Conservation (phyloP, 2,797 vertebrate genomes). For the Leucoraja ocellata region DNA sequence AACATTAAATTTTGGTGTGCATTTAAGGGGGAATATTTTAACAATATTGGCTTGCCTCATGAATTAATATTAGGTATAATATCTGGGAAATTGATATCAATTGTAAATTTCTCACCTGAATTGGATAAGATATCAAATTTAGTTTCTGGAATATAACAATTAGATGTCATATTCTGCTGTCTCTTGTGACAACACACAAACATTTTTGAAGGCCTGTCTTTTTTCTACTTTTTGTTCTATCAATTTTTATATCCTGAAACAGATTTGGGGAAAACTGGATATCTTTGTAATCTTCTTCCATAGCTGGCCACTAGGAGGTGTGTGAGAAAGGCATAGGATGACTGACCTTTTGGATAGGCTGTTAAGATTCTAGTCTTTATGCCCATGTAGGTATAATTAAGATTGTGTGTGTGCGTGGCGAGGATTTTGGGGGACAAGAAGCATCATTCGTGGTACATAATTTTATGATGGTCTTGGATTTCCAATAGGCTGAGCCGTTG, state of each 20-base stretch:
- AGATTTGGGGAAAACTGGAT: not conserved
- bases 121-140: not conserved
- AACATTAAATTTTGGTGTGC: not conserved
- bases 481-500: not conserved
- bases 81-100: not conserved
- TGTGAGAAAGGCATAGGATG: not conserved
- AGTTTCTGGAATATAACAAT: not conserved
- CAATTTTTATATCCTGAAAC: not conserved
- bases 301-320: conserved; percentile 18
- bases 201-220: not conserved
- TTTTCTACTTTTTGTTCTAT: not conserved
- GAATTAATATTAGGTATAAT: not conserved
- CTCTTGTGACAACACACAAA: not conserved
- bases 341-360: not conserved
- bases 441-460: not conserved
- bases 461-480: not conserved
- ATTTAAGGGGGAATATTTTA: not conserved
- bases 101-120: not conserved
- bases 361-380: not conserved
- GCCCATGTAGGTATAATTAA: not conserved
- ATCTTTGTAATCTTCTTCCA: not conserved
- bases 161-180: too few relatives aligned
- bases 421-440: too few relatives aligned
- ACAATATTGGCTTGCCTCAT: not conserved
- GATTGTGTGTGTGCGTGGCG: not conserved